phyloP scores from a whole-genome alignment of 2,113 vertebrate species.

The Haemorhous mexicanus region DNA sequence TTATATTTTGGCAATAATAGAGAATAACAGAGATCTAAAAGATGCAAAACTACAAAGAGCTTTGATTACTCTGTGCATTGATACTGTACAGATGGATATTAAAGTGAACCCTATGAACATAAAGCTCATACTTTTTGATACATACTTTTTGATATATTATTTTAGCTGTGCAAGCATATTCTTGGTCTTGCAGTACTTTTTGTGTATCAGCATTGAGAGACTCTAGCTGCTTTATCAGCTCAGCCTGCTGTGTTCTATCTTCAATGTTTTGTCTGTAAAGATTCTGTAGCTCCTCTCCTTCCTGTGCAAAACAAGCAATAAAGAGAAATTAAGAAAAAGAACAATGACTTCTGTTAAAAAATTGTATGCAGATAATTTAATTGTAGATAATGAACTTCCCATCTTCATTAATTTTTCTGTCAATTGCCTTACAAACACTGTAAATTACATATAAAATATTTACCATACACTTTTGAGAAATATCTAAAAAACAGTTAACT shows the following conservation, averaged over 20 bases:
- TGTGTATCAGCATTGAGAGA: constrained; percentile 84
- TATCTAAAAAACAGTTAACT: constrained; percentile 32
- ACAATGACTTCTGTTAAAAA: constrained; percentile 22
- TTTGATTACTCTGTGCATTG: not conserved
- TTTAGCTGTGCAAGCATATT: constrained; percentile 83
- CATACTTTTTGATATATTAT: constrained; percentile 84
- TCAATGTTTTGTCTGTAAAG: constrained; percentile 82
- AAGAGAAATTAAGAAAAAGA: constrained; percentile 31
- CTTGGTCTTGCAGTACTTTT: constrained; percentile 84
- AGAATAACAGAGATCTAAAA: not conserved
- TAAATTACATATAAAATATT: constrained; percentile 59
- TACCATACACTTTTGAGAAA: constrained; percentile 27
- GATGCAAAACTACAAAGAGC: not conserved
- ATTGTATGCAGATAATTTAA: not conserved
- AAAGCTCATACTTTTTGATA: not conserved
- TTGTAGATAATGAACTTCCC: constrained; percentile 22
- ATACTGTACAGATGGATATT: not conserved
- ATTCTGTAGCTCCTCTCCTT: constrained; percentile 82
- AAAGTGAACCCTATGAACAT: not conserved
- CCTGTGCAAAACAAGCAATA: constrained; percentile 71
- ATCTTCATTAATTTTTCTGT: constrained; percentile 39
- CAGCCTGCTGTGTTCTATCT: constrained; percentile 81
- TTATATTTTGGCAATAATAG: not conserved
- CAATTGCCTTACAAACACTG: constrained; percentile 38
- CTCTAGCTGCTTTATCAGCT: constrained; percentile 89